Evolutionary conservation across 2,113 vertebrate species (phyloP).

Genomic region (Oceanodroma tethys): DNA sequence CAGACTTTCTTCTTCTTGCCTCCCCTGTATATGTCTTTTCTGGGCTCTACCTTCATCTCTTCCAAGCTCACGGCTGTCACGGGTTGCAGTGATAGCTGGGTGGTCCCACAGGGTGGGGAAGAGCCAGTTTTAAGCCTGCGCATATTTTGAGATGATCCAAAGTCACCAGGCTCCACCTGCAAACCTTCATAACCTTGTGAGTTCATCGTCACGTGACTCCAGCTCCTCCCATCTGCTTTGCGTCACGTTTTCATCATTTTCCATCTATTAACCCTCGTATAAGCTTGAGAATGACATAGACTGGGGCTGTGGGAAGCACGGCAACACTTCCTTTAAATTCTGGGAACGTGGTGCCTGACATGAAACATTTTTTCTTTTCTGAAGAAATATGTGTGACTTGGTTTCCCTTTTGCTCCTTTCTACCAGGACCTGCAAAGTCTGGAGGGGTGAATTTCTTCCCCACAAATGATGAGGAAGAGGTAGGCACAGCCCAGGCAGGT

Average conservation of each 20-base stretch:
- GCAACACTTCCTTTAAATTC: neutral
- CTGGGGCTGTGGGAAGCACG: neutral
- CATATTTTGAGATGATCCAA: rapidly evolving
- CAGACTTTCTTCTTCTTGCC: neutral
- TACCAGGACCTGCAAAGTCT: neutral
- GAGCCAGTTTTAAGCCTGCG: neutral
- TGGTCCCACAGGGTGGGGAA: neutral
- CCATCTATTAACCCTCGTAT: rapidly evolving
- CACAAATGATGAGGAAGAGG: neutral
- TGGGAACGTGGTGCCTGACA: neutral
- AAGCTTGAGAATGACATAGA: neutral
- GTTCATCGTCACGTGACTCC: rapidly evolving
- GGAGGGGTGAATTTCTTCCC: neutral
- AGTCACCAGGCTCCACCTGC: neutral
- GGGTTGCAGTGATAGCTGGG: neutral
- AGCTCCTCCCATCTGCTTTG: neutral
- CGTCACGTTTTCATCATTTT: neutral
- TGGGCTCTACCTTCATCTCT: neutral
- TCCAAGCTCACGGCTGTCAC: neutral
- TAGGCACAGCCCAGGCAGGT: neutral
- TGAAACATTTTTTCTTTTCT: neutral
- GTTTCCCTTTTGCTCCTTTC: neutral
- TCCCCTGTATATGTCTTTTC: neutral
- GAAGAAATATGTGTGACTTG: neutral
- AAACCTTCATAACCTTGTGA: neutral